Conservation (phyloP, 2,888 invertebrate species). For the Archaeoteleia sp. region DNA sequence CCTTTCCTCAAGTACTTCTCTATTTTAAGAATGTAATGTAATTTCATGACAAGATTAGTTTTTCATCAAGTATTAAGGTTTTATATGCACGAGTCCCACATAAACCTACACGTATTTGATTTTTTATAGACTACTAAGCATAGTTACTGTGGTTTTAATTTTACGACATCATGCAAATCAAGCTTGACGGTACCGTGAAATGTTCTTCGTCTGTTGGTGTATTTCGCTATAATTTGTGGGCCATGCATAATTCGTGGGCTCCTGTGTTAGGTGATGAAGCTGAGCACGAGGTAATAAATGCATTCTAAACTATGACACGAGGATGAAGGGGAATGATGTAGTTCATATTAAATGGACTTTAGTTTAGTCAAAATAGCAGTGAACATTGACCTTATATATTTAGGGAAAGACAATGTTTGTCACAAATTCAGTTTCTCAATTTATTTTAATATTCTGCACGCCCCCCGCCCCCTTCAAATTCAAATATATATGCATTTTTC, state of each 20-base stretch:
- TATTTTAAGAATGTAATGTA: too few relatives aligned
- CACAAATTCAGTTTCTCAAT: background rate
- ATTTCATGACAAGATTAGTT: too few relatives aligned
- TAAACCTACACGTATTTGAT: too few relatives aligned
- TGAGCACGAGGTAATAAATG: slow-evolving; percentile 37
- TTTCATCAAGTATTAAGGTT: too few relatives aligned
- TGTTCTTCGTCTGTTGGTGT: slow-evolving; percentile 49
- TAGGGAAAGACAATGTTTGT: background rate
- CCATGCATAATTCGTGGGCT: slow-evolving; percentile 39
- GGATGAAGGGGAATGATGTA: slow-evolving; percentile 5
- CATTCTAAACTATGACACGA: slow-evolving; percentile 24
- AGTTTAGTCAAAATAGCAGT: slow-evolving; percentile 1
- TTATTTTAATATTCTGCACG: slow-evolving; percentile 6
- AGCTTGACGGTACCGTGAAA: slow-evolving; percentile 35
- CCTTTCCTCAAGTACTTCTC: too few relatives aligned
- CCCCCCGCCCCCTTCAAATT: too few relatives aligned
- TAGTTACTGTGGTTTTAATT: background rate
- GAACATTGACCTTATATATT: background rate
- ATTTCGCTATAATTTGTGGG: slow-evolving; percentile 55
- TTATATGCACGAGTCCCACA: too few relatives aligned
- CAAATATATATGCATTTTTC: too few relatives aligned
- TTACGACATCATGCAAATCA: slow-evolving; percentile 24
- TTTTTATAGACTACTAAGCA: too few relatives aligned
- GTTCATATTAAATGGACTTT: background rate
- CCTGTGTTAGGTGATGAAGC: slow-evolving; percentile 33